Conservation (phyloP, 1,140 invertebrate genomes). For the Acromyrmex heyeri region DNA sequence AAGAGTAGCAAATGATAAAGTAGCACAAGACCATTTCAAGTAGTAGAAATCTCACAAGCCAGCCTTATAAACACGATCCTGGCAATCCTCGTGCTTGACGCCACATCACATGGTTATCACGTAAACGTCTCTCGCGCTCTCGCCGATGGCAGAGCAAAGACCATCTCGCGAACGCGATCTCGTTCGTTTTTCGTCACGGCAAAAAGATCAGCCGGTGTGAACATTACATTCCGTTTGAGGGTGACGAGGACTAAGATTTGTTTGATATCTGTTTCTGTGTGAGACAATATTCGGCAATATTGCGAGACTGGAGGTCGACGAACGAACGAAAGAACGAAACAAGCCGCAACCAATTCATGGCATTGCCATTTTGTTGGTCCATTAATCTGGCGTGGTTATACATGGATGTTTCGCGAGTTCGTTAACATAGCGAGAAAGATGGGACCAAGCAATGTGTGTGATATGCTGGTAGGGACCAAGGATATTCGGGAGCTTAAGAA, state of each 20-base stretch:
- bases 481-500: conserved; percentile 14
- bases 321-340: conserved; percentile 5
- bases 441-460: conserved; percentile 29
- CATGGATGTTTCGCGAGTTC: conserved; percentile 9
- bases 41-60: neutral
- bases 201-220: neutral
- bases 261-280: neutral
- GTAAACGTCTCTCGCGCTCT: conserved; percentile 66
- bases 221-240: neutral
- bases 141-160: conserved; percentile 30
- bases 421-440: neutral
- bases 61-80: conserved; percentile 65
- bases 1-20: neutral
- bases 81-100: conserved; percentile 71
- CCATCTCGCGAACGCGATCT: conserved; percentile 7
- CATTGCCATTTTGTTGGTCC: conserved; percentile 49
- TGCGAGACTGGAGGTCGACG: neutral
- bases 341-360: neutral
- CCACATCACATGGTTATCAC: conserved; percentile 77
- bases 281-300: neutral
- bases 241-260: neutral
- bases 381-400: neutral
- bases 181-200: neutral
- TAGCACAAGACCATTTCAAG: neutral
- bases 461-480: conserved; percentile 46